Percentiles rank a stretch among this genome's conserved stretches.
These are phyloP conservation scores for Vanessa atalanta DNA, from an alignment of 1,140 invertebrate genomes.

Conservation along the genomic window DNA sequence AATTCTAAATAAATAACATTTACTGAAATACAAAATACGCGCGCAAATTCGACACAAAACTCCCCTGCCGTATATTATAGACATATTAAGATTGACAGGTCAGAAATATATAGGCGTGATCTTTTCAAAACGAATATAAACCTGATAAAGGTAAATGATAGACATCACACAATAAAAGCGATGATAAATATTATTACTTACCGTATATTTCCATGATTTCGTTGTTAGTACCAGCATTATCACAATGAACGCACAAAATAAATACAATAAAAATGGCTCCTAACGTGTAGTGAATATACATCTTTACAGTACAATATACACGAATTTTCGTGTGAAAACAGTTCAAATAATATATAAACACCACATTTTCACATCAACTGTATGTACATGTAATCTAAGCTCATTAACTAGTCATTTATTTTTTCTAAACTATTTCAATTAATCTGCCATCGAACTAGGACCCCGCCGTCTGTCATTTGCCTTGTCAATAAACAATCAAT, in stretches of 20 bases:
- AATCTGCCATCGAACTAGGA: conserved; percentile 69
- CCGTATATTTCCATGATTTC: conserved; percentile 75
- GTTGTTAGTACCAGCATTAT: conserved; percentile 75
- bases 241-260: conserved; percentile 80
- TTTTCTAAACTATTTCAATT: conserved; percentile 64
- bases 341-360: conserved; percentile 65
- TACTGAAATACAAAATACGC: conserved; percentile 5
- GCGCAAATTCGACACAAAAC: conserved; percentile 1
- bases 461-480: conserved; percentile 76
- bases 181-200: conserved; percentile 47
- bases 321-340: conserved; percentile 54
- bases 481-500: conserved; percentile 78
- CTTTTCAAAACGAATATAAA: conserved; percentile 1
- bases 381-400: conserved; percentile 61
- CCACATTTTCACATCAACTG: conserved; percentile 72
- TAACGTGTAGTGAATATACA: conserved; percentile 74
- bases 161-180: conserved; percentile 5
- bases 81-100: conserved; percentile 32
- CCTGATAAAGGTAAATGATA: not conserved
- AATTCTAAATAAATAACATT: not conserved
- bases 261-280: conserved; percentile 80
- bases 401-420: conserved; percentile 66
- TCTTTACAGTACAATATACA: conserved; percentile 66
- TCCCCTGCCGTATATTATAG: conserved; percentile 9
- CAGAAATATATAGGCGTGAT: conserved; percentile 33